These are phyloP conservation scores for Hypotaenidia philippensis DNA, from an alignment of 2,797 vertebrate species.

Conservation along the genomic window DNA sequence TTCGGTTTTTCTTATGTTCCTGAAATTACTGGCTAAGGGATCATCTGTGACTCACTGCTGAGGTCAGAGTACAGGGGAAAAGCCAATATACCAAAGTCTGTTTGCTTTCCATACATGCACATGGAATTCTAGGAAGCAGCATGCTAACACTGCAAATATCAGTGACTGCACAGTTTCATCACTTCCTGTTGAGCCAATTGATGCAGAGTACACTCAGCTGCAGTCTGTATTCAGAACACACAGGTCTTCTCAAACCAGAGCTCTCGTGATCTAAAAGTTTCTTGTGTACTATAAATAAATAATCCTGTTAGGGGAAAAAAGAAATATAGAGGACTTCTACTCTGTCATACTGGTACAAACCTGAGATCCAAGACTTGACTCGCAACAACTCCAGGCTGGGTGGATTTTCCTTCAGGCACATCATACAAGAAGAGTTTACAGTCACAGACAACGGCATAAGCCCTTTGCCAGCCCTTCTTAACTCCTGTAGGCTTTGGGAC, in stretches of 20 bases:
- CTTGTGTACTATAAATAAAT: neutral
- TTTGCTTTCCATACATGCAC: neutral
- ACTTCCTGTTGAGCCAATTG: neutral
- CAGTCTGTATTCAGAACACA: neutral
- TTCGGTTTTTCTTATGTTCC: neutral
- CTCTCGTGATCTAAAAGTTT: neutral
- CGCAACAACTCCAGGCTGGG: conserved; percentile 91
- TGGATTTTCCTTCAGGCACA: conserved; percentile 93
- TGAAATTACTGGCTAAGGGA: neutral
- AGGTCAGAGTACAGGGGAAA: neutral
- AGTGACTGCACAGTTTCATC: neutral
- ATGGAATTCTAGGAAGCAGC: neutral
- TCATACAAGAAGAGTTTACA: conserved; percentile 97
- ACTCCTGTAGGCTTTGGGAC: conserved; percentile 97
- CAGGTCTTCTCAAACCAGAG: neutral
- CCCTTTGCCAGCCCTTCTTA: conserved; percentile 97
- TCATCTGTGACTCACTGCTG: neutral
- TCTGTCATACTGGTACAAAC: conserved; percentile 71
- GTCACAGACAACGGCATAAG: conserved; percentile 94
- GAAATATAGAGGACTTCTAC: neutral
- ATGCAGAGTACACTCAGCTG: neutral
- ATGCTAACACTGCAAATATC: neutral
- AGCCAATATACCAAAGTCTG: neutral
- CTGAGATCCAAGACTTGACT: conserved; percentile 96
- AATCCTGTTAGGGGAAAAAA: neutral